Evolutionary conservation across 2,888 invertebrate species (phyloP), one percentile per base, ranked within the genome.

Genomic region (Pyralis farinalis): DNA sequence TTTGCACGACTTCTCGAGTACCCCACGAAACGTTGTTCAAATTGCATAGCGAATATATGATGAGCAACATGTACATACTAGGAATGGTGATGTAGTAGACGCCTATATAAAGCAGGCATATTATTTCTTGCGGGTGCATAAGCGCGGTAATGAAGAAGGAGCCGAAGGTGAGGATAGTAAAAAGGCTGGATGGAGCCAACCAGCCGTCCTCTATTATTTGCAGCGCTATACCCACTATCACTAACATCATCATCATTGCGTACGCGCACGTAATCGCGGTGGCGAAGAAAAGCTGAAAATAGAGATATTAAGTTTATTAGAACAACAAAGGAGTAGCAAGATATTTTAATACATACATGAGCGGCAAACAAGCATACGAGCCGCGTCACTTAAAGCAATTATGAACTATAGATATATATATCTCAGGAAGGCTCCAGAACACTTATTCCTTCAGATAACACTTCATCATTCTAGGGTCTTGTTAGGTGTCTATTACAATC

Each of bases 11-110:
- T 73, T 98, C 98, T 45, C 98, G 89, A 0, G 98, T 98, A 3
- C 98, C 98, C 98, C 98, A 98, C 1, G 95, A 94, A 2, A 98
- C 95, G 63, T 97, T 95, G 73, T 98, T 96, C 84, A 98, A 91
- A 73, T 98, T 98, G 71, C 97, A 97, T 16, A 98, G 90, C 0
- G 97, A 96, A 72, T 97, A 98, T 41, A 98, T 94, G 52, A 97
- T 94, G 39, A 98, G 90, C 66, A 98, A 84, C 91, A 98, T 93
- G 75, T 98, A 98, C 95, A 98, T 98, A 51, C 97, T 96, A 0
- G 98, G 98, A 38, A 98, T 96, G 4, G 97, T 96, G 34, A 98
- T 93, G 43, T 86, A 87, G 74, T 98, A 98, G 29, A 98, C 92
- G 44, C 92, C 68, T 9, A 95, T 91, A 57, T 93, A 94, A 27